A percentile compares a stretch with the other conserved stretches of the same genome.
Conservation (phyloP, 1,140 invertebrate species). For the Latrodectus geometricus region DNA sequence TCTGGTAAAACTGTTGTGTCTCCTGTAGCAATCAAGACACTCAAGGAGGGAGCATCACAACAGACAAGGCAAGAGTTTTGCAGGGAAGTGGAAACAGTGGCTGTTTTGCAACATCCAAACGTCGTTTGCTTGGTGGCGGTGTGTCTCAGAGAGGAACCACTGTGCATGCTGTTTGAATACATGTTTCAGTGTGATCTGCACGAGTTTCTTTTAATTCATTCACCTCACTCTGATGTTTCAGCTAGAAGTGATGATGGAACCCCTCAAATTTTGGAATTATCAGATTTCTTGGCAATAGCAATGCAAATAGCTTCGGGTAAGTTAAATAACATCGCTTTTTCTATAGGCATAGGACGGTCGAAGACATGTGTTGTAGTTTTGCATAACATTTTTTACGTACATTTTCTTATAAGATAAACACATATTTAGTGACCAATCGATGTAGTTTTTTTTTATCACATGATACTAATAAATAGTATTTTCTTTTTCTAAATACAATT, state of each 20-base stretch:
- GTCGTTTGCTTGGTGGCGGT: constrained; percentile 95
- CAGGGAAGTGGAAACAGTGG: constrained; percentile 88
- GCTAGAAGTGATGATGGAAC: constrained; percentile 75
- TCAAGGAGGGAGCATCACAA: constrained; percentile 91
- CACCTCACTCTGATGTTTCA: constrained; percentile 77
- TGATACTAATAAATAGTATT: no score
- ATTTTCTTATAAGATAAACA: no score
- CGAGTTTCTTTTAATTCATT: constrained; percentile 91
- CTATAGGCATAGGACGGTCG: no score
- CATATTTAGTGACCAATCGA: no score
- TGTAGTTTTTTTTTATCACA: no score
- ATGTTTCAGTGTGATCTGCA: constrained; percentile 94
- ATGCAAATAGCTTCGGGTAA: constrained; percentile 85
- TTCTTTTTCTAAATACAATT: no score
- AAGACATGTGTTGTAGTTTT: no score
- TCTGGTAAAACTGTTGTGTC: constrained; percentile 65
- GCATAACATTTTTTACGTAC: no score
- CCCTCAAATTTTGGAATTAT: constrained; percentile 77
- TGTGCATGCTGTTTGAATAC: constrained; percentile 97
- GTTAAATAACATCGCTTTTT: background rate
- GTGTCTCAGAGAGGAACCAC: constrained; percentile 88
- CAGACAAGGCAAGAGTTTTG: constrained; percentile 94
- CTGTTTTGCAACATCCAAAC: constrained; percentile 93
- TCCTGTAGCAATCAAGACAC: constrained; percentile 92
- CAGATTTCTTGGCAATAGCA: constrained; percentile 86